These are phyloP conservation scores for Emydoidea blandingii DNA, from an alignment of 2,797 vertebrate genomes.

Conservation along the genomic window DNA sequence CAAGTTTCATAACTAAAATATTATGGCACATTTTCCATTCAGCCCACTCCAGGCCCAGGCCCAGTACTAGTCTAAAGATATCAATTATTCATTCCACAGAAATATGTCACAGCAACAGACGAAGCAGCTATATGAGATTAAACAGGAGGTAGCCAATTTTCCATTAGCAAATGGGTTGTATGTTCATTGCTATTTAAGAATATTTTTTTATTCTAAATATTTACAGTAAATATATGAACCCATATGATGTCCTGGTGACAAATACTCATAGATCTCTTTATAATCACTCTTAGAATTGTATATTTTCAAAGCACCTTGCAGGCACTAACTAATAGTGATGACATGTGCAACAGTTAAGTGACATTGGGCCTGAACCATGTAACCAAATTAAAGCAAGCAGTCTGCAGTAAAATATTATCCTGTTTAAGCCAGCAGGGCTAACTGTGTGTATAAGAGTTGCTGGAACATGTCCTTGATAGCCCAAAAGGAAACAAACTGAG, in stretches of 20 bases:
- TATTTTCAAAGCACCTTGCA: not conserved
- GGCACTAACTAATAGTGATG: not conserved
- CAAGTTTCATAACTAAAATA: not conserved
- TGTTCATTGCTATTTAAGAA: not conserved
- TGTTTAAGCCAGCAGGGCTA: not conserved
- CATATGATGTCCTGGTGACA: not conserved
- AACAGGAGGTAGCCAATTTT: not conserved
- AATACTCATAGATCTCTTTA: not conserved
- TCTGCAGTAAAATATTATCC: not conserved
- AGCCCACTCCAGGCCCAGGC: not conserved
- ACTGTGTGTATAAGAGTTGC: not conserved
- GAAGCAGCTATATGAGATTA: not conserved
- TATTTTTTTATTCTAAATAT: slow-evolving; percentile 17
- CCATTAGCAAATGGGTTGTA: not conserved
- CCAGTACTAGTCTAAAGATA: not conserved
- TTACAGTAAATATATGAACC: not conserved
- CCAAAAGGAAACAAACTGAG: not conserved
- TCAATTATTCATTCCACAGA: not conserved
- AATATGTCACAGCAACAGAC: not conserved
- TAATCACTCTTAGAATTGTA: not conserved
- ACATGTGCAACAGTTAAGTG: not conserved
- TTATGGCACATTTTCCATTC: not conserved
- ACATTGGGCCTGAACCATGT: not conserved
- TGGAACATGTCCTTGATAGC: not conserved
- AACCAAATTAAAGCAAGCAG: not conserved